A percentile compares a stretch with the other conserved stretches of the same genome.
Evolutionary conservation across 2,888 invertebrate genomes (phyloP).

Genomic region (Xestia sexstrigata): DNA sequence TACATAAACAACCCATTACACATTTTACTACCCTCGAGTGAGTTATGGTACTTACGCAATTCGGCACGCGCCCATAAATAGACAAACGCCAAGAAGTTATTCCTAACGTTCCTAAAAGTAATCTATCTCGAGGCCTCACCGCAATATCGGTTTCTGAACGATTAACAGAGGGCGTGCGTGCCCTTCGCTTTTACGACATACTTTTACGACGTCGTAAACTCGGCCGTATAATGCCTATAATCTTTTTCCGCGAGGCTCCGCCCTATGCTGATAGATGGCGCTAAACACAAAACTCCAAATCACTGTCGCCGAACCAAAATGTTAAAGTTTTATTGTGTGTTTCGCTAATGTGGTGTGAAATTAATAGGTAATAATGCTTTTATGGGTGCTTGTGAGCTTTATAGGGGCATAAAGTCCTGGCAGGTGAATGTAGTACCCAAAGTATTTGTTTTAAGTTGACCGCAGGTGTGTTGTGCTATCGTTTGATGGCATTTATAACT

Average conservation of each 20-base stretch:
- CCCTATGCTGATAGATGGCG: conserved; percentile 84
- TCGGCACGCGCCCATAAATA: conserved; percentile 84
- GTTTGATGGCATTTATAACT: conserved; percentile 73
- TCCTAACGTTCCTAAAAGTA: conserved; percentile 86
- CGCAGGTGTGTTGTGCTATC: conserved; percentile 79
- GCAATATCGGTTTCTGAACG: conserved; percentile 90
- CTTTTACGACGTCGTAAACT: conserved; percentile 90
- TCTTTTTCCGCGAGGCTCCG: conserved; percentile 86
- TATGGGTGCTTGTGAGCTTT: conserved; percentile 89
- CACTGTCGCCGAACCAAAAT: conserved; percentile 85
- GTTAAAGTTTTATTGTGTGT: conserved; percentile 90
- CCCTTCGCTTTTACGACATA: conserved; percentile 89
- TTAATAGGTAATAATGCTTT: conserved; percentile 90
- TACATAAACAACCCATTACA: conserved; percentile 72
- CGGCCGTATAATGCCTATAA: conserved; percentile 88
- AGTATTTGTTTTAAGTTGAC: conserved; percentile 87
- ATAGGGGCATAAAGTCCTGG: conserved; percentile 86
- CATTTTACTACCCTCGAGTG: conserved; percentile 70
- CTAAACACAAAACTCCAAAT: conserved; percentile 86
- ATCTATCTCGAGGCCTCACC: conserved; percentile 89
- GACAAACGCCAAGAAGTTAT: conserved; percentile 88
- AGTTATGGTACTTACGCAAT: conserved; percentile 76
- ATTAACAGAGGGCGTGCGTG: conserved; percentile 91
- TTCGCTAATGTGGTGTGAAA: conserved; percentile 91
- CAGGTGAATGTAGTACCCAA: conserved; percentile 82